Evolutionary conservation across 2,797 vertebrate genomes (phyloP).

Genomic region (Gymnothorax javanicus): DNA sequence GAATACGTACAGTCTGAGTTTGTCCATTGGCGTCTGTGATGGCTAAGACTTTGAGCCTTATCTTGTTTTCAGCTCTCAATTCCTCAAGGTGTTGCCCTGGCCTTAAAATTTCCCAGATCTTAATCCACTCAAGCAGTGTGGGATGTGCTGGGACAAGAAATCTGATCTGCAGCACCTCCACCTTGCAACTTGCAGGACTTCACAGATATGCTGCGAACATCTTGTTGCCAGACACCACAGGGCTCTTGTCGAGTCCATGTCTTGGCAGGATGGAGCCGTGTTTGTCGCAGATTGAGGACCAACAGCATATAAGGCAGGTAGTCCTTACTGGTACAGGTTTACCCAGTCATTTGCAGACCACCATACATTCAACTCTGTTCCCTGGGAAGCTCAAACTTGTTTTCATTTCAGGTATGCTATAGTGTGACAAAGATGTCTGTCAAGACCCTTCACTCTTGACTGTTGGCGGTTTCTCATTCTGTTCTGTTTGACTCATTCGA

Average conservation of each 20-base stretch:
- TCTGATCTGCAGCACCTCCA: no score
- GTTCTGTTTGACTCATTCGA: background rate
- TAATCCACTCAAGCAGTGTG: no score
- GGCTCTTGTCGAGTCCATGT: no score
- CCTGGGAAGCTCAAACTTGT: background rate
- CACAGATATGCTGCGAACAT: no score
- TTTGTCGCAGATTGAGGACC: no score
- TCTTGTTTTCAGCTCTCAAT: background rate
- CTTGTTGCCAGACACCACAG: no score
- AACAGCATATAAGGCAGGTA: no score
- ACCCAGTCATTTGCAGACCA: background rate
- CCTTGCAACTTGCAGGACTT: no score
- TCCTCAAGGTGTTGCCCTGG: background rate
- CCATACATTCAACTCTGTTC: background rate
- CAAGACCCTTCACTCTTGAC: background rate
- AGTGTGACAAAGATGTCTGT: background rate
- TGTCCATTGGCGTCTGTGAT: background rate
- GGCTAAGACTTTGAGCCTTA: background rate
- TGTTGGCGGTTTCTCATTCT: background rate
- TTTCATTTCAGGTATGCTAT: conserved; percentile 1
- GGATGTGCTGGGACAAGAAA: no score
- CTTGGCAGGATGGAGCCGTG: no score
- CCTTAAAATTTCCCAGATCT: no score
- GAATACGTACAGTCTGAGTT: background rate
- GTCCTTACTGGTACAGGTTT: background rate